These are phyloP conservation scores for Penaeus indicus DNA, from an alignment of 1,140 invertebrate genomes.

Conservation along the genomic window DNA sequence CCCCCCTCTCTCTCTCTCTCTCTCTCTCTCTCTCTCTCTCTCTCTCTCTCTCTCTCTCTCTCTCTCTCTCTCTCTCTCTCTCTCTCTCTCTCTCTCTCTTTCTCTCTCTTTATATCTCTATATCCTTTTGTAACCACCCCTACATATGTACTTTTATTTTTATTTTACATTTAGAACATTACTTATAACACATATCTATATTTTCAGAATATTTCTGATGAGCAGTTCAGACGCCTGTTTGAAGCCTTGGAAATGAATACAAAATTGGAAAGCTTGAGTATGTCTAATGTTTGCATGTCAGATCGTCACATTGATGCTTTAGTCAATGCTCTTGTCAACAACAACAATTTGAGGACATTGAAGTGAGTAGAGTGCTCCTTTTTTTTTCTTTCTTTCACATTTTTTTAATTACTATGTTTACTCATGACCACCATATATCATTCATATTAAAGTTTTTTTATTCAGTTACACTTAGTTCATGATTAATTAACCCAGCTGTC, in stretches of 20 bases:
- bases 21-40: too few species aligned
- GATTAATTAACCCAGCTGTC: too few species aligned
- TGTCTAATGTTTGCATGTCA: slow-evolving; percentile 93
- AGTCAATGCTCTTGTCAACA: slow-evolving; percentile 87
- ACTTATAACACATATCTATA: background rate
- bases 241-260: slow-evolving; percentile 91
- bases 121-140: too few species aligned
- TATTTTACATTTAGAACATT: background rate
- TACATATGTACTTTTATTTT: background rate
- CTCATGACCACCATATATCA: too few species aligned
- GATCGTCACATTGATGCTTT: slow-evolving; percentile 88
- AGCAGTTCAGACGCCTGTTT: slow-evolving; percentile 92
- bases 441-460: too few species aligned
- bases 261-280: slow-evolving; percentile 88
- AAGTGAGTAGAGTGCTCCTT: slow-evolving; percentile 75
- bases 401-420: too few species aligned
- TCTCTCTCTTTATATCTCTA: too few species aligned
- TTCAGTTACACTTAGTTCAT: too few species aligned
- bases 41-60: too few species aligned
- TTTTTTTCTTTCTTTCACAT: background rate
- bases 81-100: too few species aligned
- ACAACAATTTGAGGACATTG: slow-evolving; percentile 88
- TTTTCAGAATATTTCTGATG: slow-evolving; percentile 94
- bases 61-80: too few species aligned
- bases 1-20: too few species aligned